Percentiles rank a stretch among this genome's conserved stretches.
phyloP scores from a whole-genome alignment of 2,113 vertebrate species.

The Corythoichthys haematopterus region DNA sequence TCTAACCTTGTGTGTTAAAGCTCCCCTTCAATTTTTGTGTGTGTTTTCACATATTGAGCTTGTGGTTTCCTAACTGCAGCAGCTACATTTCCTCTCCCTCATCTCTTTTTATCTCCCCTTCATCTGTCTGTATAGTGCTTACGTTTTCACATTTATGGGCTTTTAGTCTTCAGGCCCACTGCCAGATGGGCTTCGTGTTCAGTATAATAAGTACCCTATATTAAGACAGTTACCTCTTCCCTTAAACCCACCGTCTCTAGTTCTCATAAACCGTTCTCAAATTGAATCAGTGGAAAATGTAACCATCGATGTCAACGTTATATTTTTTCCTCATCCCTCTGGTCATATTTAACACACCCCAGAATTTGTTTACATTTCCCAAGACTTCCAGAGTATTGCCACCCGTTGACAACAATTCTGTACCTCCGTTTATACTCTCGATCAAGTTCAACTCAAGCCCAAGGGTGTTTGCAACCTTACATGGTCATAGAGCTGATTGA shows the following conservation, averaged over 20 bases:
- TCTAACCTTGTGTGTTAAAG: background rate
- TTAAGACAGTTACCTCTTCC: background rate
- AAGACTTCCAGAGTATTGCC: background rate
- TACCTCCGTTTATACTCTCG: constrained; percentile 36
- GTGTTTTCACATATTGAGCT: constrained; percentile 8
- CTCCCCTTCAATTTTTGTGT: constrained; percentile 8
- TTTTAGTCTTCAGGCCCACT: constrained; percentile 9
- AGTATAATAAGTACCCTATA: background rate
- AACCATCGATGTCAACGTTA: background rate
- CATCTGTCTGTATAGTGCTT: background rate
- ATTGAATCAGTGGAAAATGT: background rate
- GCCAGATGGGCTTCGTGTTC: constrained; percentile 3
- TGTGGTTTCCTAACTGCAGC: constrained; percentile 19
- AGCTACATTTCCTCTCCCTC: constrained; percentile 26
- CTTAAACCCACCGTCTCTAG: background rate
- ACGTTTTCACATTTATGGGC: constrained; percentile 16
- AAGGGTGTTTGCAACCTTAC: constrained; percentile 58
- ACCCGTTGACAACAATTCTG: constrained; percentile 3
- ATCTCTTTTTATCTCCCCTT: constrained; percentile 13
- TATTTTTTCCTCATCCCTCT: background rate
- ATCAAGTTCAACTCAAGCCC: constrained; percentile 10
- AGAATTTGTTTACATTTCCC: background rate
- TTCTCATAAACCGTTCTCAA: background rate
- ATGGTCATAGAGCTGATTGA: constrained; percentile 54
- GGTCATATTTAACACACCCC: background rate